Base-by-base conservation (phyloP, 2,888 invertebrate species). In the Synanthedon vespiformis region DNA sequence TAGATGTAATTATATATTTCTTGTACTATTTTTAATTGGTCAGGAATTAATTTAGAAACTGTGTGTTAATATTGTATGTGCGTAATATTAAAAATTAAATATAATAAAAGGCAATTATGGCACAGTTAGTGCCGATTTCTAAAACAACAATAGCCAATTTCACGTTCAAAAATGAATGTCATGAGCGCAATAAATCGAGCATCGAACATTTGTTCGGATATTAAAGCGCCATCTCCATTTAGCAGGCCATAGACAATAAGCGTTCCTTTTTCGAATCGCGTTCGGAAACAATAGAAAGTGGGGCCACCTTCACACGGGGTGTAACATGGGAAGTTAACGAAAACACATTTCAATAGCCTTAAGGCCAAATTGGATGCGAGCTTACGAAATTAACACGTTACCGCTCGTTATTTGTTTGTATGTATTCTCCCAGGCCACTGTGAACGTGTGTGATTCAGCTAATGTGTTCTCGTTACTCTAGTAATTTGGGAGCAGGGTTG, bases 321-420 rank as follows among this genome's bases (percentile, higher is more conserved):
- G 61, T 56, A 62, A 62, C 67, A 72, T 77, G 80, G 79, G 83
- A 82, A 84, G 77, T 76, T 71, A 84, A 79, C 81, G 80, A 86
- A 85, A 85, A 81, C 73, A 80, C 82, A 85, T 86, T 85, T 79
- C 84, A 82, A 86, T 84, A 82, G 80, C 68, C 16, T 75, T 74
- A 72, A 74, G 72, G 68, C 70, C 71, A 80, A 84, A 83, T 84
- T 83, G 81, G 77, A 74, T 64, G 75, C 70, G 72, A 74, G 70
- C 76, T 78, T 77, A 74, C 74, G 70, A 79, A 84, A 85, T 85
- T 80, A 86, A 81, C 83, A 75, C 77, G 74, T 83, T 76, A 69
- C 62, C 63, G 59, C 57, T 65, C 60, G 71, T 78, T 75, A 83
- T 81, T 82, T 78, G 80, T 82, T 82, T 80, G 76, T 78, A 72